These are phyloP conservation scores for Melitaea athalia DNA, from an alignment of 2,888 invertebrate species.

Conservation along the genomic window DNA sequence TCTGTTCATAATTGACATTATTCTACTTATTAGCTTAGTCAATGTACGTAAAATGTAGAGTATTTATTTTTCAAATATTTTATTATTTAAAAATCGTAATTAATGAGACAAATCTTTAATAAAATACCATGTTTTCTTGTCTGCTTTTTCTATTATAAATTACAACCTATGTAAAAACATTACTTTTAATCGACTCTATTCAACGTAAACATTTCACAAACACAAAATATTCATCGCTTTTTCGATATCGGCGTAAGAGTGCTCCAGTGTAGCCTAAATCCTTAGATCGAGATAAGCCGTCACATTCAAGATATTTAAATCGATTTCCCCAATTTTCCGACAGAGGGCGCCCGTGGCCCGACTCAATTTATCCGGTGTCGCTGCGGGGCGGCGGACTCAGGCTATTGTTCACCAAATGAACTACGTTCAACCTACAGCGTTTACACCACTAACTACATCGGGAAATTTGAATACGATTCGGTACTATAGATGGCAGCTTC, in stretches of 20 bases:
- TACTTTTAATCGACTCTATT: not conserved
- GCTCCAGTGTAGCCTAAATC: constrained; percentile 57
- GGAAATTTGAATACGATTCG: constrained; percentile 44
- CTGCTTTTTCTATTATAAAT: too few relatives aligned
- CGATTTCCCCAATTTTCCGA: constrained; percentile 81
- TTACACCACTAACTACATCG: constrained; percentile 60
- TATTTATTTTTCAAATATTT: not conserved
- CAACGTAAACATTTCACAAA: constrained; percentile 18
- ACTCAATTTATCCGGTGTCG: constrained; percentile 79
- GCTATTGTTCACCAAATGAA: constrained; percentile 80
- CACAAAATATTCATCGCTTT: constrained; percentile 40
- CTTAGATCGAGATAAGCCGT: constrained; percentile 73
- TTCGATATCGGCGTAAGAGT: constrained; percentile 44
- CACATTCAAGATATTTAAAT: constrained; percentile 82
- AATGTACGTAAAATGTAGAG: not conserved
- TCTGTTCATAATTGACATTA: constrained; percentile 65
- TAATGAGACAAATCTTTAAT: not conserved
- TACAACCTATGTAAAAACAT: not conserved
- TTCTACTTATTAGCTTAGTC: constrained; percentile 27
- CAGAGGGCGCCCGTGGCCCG: constrained; percentile 71
- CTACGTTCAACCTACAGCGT: constrained; percentile 67
- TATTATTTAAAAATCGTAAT: not conserved
- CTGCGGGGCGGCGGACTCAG: constrained; percentile 60
- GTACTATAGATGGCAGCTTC: constrained; percentile 20
- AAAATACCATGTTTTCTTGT: too few relatives aligned